Conservation (phyloP, 2,113 vertebrate species). For the Ameiurus melas region DNA sequence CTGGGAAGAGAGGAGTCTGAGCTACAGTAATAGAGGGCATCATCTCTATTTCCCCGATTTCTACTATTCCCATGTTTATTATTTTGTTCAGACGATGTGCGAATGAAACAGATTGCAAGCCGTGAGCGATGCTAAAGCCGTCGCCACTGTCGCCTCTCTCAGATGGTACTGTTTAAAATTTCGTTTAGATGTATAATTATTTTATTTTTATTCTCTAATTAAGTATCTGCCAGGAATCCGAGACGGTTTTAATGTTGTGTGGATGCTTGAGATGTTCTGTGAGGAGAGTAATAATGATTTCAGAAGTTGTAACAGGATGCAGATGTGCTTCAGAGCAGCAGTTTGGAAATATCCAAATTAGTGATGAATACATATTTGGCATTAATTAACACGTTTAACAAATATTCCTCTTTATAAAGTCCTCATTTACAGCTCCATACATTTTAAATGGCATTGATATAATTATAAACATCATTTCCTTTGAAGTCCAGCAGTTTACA, state of each 20-base stretch:
- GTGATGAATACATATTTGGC: background rate
- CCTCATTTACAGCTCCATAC: background rate
- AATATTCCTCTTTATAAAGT: background rate
- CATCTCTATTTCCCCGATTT: background rate
- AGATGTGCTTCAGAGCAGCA: background rate
- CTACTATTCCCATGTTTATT: constrained; percentile 20
- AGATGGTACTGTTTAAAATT: background rate
- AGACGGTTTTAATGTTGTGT: background rate
- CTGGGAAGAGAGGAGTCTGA: constrained; percentile 6
- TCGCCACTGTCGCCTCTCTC: background rate
- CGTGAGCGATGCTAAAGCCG: background rate
- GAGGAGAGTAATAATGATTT: background rate
- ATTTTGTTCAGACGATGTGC: background rate
- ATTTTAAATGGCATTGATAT: background rate
- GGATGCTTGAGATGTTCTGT: background rate
- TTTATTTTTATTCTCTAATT: background rate
- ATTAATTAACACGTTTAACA: background rate
- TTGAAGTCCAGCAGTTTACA: background rate
- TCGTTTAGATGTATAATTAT: background rate
- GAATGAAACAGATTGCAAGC: background rate
- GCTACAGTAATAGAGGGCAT: constrained; percentile 16
- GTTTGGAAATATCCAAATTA: background rate
- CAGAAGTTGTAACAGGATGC: background rate
- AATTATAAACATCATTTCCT: background rate
- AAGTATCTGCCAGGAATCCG: background rate